Conservation (phyloP, 2,797 vertebrate species). For the Ciconia nigra region DNA sequence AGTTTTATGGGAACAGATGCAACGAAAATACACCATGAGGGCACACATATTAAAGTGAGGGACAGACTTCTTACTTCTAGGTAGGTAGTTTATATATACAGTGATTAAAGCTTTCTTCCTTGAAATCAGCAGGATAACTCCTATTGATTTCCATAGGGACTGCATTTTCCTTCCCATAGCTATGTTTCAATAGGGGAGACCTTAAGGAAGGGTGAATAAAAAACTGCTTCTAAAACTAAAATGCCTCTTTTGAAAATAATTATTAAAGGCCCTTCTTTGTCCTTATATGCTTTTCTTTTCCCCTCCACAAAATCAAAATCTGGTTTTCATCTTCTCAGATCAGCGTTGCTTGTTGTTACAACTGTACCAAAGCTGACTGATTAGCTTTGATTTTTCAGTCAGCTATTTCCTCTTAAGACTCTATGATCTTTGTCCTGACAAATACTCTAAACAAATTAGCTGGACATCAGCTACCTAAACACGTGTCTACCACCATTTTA, state of each 20-base stretch:
- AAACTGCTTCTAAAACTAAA: background rate
- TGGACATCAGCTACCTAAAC: background rate
- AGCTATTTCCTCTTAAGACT: background rate
- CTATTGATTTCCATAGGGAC: background rate
- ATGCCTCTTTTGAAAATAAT: background rate
- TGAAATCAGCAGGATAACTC: background rate
- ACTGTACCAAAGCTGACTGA: background rate
- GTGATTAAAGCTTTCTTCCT: background rate
- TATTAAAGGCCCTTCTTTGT: background rate
- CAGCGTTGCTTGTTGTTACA: background rate
- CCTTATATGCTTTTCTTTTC: background rate
- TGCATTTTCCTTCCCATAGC: background rate
- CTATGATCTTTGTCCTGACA: background rate
- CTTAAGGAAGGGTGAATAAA: background rate
- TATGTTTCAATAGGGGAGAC: background rate
- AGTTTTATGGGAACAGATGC: background rate
- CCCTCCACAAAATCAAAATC: background rate
- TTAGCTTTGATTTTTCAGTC: background rate
- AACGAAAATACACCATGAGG: background rate
- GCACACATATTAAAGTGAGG: background rate
- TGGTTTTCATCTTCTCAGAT: background rate
- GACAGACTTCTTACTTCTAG: background rate
- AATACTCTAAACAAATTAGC: background rate
- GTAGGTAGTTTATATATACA: background rate
- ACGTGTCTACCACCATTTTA: fast-evolving